Conservation (phyloP, 2,888 invertebrate genomes). For the Gari tellinella region DNA sequence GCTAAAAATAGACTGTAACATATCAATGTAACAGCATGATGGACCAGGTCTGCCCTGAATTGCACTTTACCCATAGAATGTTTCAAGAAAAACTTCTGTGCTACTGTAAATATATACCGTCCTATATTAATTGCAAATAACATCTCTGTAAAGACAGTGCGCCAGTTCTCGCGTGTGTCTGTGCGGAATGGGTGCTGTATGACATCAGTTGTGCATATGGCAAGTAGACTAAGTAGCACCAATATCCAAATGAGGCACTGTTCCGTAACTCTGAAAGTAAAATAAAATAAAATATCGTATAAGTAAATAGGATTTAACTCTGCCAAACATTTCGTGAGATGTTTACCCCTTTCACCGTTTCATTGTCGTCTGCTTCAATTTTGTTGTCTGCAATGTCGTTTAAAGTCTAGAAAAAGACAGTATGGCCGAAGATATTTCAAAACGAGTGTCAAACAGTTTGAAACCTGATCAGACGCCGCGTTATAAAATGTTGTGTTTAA, state of each 20-base stretch:
- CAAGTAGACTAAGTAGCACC: constrained; percentile 48
- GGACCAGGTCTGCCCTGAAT: constrained; percentile 60
- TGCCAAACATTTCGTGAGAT: too few relatives aligned
- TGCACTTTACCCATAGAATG: constrained; percentile 31
- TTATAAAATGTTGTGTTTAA: too few relatives aligned
- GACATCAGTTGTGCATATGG: constrained; percentile 57
- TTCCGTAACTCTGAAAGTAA: constrained; percentile 66
- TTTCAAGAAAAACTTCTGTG: constrained; percentile 48
- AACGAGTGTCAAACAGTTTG: too few relatives aligned
- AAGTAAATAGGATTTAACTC: too few relatives aligned
- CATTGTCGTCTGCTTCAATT: too few relatives aligned
- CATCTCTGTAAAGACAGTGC: constrained; percentile 36
- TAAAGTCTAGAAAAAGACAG: too few relatives aligned
- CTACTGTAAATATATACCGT: constrained; percentile 59
- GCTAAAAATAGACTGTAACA: constrained; percentile 63
- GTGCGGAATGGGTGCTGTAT: constrained; percentile 59
- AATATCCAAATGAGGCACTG: constrained; percentile 57
- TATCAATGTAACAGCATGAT: constrained; percentile 63
- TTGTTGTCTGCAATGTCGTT: too few relatives aligned
- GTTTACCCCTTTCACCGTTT: too few relatives aligned
- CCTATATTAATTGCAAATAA: constrained; percentile 66
- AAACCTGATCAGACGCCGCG: too few relatives aligned
- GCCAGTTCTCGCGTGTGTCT: constrained; percentile 19
- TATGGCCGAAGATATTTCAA: too few relatives aligned
- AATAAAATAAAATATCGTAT: too few relatives aligned